Conservation (phyloP, 92 coral and sea anemone species). For the Zoanthus gigantus region DNA sequence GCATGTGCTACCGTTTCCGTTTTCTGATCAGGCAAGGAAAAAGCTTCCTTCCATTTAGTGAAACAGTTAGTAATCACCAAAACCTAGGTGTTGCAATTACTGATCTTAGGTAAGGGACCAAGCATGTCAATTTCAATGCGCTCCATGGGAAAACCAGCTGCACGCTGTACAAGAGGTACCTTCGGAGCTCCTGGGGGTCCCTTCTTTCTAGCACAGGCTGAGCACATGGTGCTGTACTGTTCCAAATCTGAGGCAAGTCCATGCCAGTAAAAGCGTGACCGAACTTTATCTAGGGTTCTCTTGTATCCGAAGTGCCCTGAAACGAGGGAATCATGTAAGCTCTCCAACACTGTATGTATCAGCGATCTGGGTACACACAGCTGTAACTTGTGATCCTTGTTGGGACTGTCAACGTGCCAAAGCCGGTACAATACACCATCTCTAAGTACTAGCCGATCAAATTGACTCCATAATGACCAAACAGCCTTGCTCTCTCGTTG, state of each 20-base stretch:
- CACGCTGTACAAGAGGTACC: constrained; percentile 42
- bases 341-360: constrained; percentile 24
- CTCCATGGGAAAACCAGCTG: neutral
- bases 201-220: constrained; percentile 37
- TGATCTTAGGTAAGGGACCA: neutral
- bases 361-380: constrained; percentile 31
- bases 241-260: constrained; percentile 15
- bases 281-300: constrained; percentile 21
- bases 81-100: constrained; percentile 29
- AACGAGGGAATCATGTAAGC: constrained; percentile 15
- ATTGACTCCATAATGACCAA: no score
- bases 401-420: no score
- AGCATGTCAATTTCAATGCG: no score
- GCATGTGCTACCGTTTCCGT: constrained; percentile 15
- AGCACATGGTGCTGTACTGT: constrained; percentile 12
- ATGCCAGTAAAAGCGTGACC: constrained; percentile 20
- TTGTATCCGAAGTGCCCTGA: constrained; percentile 34
- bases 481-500: neutral
- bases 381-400: no score
- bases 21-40: constrained; percentile 29
- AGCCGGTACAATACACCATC: no score
- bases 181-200: constrained; percentile 23
- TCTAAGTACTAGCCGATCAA: no score
- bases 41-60: constrained; percentile 31
- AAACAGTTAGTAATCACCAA: neutral